Percentiles rank a stretch among this genome's conserved stretches.
Evolutionary conservation across 2,888 invertebrate species (phyloP).

Genomic region (Drosophila demipolita): DNA sequence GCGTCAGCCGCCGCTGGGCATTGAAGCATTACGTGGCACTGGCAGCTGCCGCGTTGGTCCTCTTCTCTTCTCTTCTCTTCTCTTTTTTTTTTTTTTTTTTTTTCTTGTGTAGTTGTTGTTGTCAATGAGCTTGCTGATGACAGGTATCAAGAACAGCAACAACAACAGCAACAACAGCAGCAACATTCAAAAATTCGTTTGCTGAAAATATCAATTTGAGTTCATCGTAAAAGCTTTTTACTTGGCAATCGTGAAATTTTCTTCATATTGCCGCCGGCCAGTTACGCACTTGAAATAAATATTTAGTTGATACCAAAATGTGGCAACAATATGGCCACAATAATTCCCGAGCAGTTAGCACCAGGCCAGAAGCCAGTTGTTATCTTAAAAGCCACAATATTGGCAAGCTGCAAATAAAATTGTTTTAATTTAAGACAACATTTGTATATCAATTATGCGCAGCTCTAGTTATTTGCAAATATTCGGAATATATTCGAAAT

Average conservation of each 20-base stretch:
- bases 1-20: constrained; percentile 43
- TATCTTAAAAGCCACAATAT: background rate
- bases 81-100: background rate
- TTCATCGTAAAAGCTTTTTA: constrained; percentile 67
- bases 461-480: background rate
- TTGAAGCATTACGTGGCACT: constrained; percentile 49
- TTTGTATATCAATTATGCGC: background rate
- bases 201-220: constrained; percentile 69
- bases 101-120: constrained; percentile 21
- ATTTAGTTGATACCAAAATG: constrained; percentile 35
- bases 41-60: constrained; percentile 4
- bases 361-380: background rate
- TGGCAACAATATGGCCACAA: constrained; percentile 31
- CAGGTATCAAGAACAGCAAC: constrained; percentile 21
- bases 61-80: background rate
- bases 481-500: background rate
- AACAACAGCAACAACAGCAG: constrained; percentile 21
- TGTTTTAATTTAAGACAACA: too few relatives aligned
- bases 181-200: constrained; percentile 59
- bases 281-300: constrained; percentile 49
- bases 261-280: constrained; percentile 28
- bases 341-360: background rate
- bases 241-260: constrained; percentile 52
- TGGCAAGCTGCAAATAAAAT: background rate
- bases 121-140: constrained; percentile 52